Base-by-base conservation (phyloP, 2,888 invertebrate species). In the Colostygia pectinataria region DNA sequence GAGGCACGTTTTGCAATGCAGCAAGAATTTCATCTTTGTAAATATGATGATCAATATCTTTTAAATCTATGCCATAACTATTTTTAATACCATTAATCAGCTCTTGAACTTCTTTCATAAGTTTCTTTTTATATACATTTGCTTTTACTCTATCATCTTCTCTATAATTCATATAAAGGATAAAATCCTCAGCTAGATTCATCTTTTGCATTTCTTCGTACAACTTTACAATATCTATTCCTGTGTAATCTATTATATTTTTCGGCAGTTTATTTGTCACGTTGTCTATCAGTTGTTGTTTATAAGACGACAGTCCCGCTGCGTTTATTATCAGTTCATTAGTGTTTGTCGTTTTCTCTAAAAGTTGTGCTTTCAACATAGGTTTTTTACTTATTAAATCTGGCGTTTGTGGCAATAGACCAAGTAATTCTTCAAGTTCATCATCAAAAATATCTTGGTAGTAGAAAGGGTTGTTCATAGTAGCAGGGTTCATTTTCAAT, bases 401-500 rank as follows among this genome's bases (percentile, higher is more conserved):
- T 14, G 57, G 32, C 4, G 74, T 66, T 53, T 78, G 67, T 7
- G 85, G 82, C 34, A 87, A 58, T 15, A 54, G 53, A 39, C 64
- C 55, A 2, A 88, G 46, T 29, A 89, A 56, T 7, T 68, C 66
- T 55, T 83, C 86, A 8, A 87, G 60, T 51, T 84, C 84, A 27
- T 81, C 71, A 32, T 80, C 82, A 14, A 89, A 65, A 2, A 71
- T 53, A 45, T 83, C 80, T 63, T 81, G 74, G 37, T 71, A 82
- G 41, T 74, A 68, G 55, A 77, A 77, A 2, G 65, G 61, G 45
- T 85, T 76, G 4, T 57, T 28, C 41, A 71, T 63, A 23, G 63
- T 62, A 1, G 56, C 61, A 1, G 77, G 77, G 25, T 79, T 69
- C 57, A 74, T 66, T 61, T 77, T 74, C 4, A 82, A 34, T 58